Evolutionary conservation across 1,140 invertebrate genomes (phyloP).

Genomic region (Drosophila sturtevanti): DNA sequence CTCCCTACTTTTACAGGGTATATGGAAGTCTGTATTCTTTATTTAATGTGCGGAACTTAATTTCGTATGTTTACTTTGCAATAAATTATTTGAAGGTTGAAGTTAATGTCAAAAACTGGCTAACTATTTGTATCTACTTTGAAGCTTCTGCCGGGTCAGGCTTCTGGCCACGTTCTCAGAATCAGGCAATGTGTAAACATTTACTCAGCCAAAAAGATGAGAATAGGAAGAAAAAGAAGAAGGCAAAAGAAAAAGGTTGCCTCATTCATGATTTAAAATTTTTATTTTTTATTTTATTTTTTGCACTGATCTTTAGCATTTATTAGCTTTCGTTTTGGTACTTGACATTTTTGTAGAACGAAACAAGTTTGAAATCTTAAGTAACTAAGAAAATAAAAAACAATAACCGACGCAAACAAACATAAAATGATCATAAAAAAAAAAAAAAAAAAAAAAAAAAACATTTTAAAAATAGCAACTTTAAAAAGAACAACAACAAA

Average conservation of each 20-base stretch:
- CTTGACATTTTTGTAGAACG: constrained; percentile 34
- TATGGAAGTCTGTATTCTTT: not conserved
- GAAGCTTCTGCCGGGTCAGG: constrained; percentile 22
- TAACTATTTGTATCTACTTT: constrained; percentile 26
- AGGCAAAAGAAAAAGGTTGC: not conserved
- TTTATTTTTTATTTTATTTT: constrained; percentile 12
- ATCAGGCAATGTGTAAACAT: constrained; percentile 40
- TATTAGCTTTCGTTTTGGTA: constrained; percentile 53
- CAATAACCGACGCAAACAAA: constrained; percentile 42
- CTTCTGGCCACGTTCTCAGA: constrained; percentile 29
- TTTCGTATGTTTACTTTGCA: constrained; percentile 30
- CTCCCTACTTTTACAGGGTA: not conserved
- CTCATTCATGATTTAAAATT: constrained; percentile 16
- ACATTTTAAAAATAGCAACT: constrained; percentile 42
- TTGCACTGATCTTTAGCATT: constrained; percentile 55
- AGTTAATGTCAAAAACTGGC: constrained; percentile 24
- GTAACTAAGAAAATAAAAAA: constrained; percentile 42
- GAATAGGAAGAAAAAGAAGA: not conserved
- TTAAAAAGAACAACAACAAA: constrained; percentile 21
- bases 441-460: constrained; percentile 13
- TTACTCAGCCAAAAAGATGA: not conserved
- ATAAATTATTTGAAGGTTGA: constrained; percentile 60
- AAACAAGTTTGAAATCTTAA: constrained; percentile 52
- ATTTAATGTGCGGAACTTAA: not conserved
- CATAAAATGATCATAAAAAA: constrained; percentile 50